These are phyloP conservation scores for Palythoa grandis DNA, from an alignment of 92 coral and sea anemone genomes.

Conservation along the genomic window DNA sequence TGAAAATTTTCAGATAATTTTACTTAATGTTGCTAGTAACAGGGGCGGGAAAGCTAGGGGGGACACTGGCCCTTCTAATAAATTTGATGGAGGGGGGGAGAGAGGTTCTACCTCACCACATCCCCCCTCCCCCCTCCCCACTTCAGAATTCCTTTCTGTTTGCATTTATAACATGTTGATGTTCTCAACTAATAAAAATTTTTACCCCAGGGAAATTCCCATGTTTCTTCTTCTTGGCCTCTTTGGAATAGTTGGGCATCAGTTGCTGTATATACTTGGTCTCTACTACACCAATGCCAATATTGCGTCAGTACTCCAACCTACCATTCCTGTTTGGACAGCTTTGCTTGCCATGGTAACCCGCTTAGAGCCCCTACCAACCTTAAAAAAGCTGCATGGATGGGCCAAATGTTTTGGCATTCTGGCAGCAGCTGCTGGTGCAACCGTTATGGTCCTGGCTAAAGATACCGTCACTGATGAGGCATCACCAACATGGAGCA, in stretches of 20 bases:
- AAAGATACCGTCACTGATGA: slow-evolving; percentile 46
- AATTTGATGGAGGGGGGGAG: no score
- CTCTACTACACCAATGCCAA: slow-evolving; percentile 87
- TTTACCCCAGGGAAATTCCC: slow-evolving; percentile 71
- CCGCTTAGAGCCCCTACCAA: slow-evolving; percentile 77
- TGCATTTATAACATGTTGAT: no score
- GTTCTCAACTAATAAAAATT: no score
- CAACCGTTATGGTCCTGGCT: slow-evolving; percentile 64
- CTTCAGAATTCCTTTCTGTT: no score
- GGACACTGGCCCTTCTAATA: no score
- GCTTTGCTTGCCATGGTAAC: slow-evolving; percentile 71
- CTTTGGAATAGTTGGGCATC: slow-evolving; percentile 84
- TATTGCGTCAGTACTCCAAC: slow-evolving; percentile 84
- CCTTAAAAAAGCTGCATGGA: slow-evolving; percentile 64
- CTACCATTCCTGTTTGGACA: slow-evolving; percentile 88
- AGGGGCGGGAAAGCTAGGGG: no score
- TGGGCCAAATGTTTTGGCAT: slow-evolving; percentile 87
- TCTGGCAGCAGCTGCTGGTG: slow-evolving; percentile 73
- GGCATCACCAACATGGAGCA: slow-evolving; percentile 5
- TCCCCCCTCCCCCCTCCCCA: no score
- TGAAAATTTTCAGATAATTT: no score
- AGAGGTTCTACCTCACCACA: no score
- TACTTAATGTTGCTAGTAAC: no score
- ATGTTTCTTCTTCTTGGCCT: slow-evolving; percentile 70
- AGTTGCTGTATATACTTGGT: slow-evolving; percentile 77